A percentile compares a stretch with the other conserved stretches of the same genome.
Evolutionary conservation across 1,140 invertebrate species (phyloP).

Genomic region (Lepidurus packardi): DNA sequence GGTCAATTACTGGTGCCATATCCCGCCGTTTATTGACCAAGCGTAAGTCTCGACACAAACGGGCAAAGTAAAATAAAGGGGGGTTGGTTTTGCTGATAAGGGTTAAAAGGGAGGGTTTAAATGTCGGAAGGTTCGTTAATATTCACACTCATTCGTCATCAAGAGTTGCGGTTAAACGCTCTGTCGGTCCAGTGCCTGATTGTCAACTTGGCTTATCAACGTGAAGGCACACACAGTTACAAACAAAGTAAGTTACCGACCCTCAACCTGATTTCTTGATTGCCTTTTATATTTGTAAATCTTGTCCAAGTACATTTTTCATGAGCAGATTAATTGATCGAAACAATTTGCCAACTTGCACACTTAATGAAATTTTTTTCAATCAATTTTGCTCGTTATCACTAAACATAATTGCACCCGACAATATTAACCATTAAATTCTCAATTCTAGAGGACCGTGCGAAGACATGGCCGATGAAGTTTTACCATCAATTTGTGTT

Average conservation of each 20-base stretch:
- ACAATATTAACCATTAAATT: background rate
- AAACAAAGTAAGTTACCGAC: background rate
- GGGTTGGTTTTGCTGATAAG: conserved; percentile 11
- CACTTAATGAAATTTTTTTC: no score
- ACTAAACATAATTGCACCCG: no score
- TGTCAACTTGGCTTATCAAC: background rate
- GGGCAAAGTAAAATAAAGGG: background rate
- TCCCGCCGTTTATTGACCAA: background rate
- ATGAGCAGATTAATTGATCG: no score
- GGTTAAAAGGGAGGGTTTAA: background rate
- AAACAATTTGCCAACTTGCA: no score
- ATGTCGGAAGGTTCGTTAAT: background rate
- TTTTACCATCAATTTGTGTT: background rate
- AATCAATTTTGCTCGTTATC: no score
- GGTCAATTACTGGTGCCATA: background rate
- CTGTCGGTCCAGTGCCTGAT: background rate
- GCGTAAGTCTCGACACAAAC: background rate
- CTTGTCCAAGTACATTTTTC: no score
- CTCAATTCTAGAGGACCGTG: background rate
- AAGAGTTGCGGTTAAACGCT: background rate
- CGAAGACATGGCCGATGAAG: background rate
- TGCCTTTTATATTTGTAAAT: background rate
- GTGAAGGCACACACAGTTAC: background rate
- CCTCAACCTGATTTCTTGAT: background rate
- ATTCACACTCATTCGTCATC: background rate